phyloP scores from a whole-genome alignment of 2,797 vertebrate species.

The Manis javanica region DNA sequence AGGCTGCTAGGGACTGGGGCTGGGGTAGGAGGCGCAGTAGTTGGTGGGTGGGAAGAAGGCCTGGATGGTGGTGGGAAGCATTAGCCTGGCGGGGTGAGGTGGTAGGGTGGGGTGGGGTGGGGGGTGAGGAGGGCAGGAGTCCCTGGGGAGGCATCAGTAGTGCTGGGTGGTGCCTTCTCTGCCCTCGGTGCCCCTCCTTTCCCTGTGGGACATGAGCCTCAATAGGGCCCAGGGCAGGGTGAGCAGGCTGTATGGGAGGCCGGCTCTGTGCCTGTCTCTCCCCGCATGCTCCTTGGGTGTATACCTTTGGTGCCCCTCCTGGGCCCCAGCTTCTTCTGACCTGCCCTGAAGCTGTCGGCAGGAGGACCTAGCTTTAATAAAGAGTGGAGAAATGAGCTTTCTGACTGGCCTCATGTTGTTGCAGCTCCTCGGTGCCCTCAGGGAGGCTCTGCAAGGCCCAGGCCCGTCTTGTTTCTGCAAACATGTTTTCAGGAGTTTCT shows the following conservation, averaged over 20 bases:
- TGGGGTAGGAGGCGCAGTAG: neutral
- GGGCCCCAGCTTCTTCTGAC: neutral
- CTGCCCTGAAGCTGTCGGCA: neutral
- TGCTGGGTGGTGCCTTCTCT: neutral
- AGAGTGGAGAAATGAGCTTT: slow-evolving; percentile 64
- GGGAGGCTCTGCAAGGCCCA: neutral
- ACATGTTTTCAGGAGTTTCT: neutral
- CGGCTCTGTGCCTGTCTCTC: neutral
- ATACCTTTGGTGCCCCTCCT: neutral
- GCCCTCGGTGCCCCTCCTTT: neutral
- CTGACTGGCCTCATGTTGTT: slow-evolving; percentile 48
- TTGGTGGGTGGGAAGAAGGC: slow-evolving; percentile 58
- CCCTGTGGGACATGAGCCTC: neutral
- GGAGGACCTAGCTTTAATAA: slow-evolving; percentile 79
- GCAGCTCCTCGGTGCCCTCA: neutral
- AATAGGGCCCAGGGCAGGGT: neutral
- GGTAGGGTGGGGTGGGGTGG: neutral
- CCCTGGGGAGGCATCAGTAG: neutral
- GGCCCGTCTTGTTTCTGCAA: neutral
- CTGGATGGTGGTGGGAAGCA: neutral
- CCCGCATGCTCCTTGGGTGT: neutral
- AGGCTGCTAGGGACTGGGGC: slow-evolving; percentile 39
- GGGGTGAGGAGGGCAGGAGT: neutral
- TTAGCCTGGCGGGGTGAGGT: neutral
- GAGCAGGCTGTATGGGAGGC: neutral